phyloP scores from a whole-genome alignment of 2,113 vertebrate species.

The Cryptotis parvus region DNA sequence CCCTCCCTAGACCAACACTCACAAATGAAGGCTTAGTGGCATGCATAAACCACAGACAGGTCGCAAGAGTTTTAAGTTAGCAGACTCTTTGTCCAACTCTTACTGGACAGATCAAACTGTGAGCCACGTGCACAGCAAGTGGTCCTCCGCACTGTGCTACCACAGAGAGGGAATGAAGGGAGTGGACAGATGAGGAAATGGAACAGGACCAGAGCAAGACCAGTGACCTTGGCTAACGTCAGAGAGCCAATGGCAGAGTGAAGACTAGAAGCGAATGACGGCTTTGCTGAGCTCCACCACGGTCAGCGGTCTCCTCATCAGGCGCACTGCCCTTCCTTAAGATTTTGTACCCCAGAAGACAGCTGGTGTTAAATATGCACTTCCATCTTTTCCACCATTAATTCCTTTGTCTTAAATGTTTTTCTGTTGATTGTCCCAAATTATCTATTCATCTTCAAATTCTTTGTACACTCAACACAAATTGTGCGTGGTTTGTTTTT shows the following conservation, averaged over 20 bases:
- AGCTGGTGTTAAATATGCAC: fast-evolving
- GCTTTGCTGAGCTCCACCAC: background rate
- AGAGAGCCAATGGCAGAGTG: background rate
- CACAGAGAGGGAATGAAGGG: too few relatives aligned
- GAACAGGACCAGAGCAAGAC: background rate
- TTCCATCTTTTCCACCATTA: background rate
- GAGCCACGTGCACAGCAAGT: too few relatives aligned
- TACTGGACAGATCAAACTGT: too few relatives aligned
- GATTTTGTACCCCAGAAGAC: background rate
- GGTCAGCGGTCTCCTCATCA: background rate
- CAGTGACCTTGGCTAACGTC: background rate
- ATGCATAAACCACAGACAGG: background rate
- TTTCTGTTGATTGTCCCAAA: background rate
- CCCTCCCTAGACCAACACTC: background rate
- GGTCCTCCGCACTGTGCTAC: too few relatives aligned
- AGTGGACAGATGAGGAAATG: background rate
- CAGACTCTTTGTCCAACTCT: background rate
- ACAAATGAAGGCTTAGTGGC: background rate
- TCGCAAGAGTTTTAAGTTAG: background rate
- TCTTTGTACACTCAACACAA: background rate
- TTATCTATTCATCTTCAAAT: background rate
- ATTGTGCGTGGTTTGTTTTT: background rate
- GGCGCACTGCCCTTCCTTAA: background rate
- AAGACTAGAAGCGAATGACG: background rate
- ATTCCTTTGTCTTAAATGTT: background rate